Base-by-base conservation (phyloP, 2,113 vertebrate genomes). In the Gorsachius goisagi region DNA sequence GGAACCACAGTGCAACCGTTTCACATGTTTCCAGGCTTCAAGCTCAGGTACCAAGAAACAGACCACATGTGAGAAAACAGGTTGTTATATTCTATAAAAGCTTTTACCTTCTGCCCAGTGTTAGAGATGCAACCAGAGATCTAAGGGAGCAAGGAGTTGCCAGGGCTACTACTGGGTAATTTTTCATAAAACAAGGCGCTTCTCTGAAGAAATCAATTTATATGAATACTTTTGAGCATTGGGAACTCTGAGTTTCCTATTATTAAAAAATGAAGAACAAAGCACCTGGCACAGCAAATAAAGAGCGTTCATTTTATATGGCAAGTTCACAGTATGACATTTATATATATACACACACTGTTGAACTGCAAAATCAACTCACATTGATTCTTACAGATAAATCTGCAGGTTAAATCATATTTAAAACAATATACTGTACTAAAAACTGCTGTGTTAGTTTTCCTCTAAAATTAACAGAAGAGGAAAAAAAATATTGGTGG, bases 401-500 rank as follows among this genome's bases (percentile, higher is more conserved):
- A 68, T 21, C 9, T 32, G 6, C 21, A 49, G 12, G 13, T 37
- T 49, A 56, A 88, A 30, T 47, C 0, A 0, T 4, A n/a, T 27
- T 78, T 78, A 44, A 50, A 52, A 20, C 5, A 30, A 88, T 72
- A 64, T 20, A 67, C 8, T 41, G 41, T 22, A 59, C 28, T 55
- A 37, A 73, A 80, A 91, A 72, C 13, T 18, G 3, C 45, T 20
- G 5, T 9, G 15, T 35, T 78, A 67, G 23, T 33, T 87, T 74
- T 8, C 18, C 23, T 7, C 17, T 26, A 15, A 64, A 90, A 91
- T 53, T 59, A 91, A 59, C 9, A 19, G 27, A 53, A 52, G 9
- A 66, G 8, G 27, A 68, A 77, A 62, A 39, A 39, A 9, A 68
- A 58, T 22, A 85, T 4, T 44, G 82, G 16, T 22, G 56, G 19